Evolutionary conservation across 2,113 vertebrate species (phyloP).

Genomic region (Silurus meridionalis): DNA sequence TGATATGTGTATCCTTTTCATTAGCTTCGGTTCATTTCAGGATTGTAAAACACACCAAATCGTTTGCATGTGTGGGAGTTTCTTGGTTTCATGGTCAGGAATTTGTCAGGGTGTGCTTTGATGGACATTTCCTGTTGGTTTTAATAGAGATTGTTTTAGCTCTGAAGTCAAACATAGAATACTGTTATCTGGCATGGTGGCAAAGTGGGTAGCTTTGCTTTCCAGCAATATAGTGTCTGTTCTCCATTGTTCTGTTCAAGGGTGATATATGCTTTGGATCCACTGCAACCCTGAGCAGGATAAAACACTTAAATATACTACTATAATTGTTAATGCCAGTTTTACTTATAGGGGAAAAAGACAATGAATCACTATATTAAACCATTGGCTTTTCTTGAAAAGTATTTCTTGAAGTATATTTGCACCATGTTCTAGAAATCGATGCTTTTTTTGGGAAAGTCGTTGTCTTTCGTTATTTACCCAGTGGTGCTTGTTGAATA

Average conservation of each 20-base stretch:
- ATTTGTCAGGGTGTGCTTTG: slow-evolving; percentile 5
- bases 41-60: background rate
- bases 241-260: background rate
- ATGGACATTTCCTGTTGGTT: slow-evolving; percentile 8
- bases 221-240: background rate
- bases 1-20: background rate
- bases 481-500: background rate
- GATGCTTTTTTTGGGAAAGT: background rate
- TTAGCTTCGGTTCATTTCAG: background rate
- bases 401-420: background rate
- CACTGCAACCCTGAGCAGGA: background rate
- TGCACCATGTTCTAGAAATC: background rate
- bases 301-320: background rate
- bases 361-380: background rate
- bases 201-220: background rate
- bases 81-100: background rate
- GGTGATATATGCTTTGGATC: background rate
- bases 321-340: background rate
- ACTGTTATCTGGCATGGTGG: background rate
- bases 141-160: background rate
- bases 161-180: background rate
- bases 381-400: background rate
- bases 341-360: background rate
- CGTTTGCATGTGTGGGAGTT: background rate
- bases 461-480: background rate